Conservation (phyloP, 1,140 invertebrate genomes). For the Bradynema listronoti region DNA sequence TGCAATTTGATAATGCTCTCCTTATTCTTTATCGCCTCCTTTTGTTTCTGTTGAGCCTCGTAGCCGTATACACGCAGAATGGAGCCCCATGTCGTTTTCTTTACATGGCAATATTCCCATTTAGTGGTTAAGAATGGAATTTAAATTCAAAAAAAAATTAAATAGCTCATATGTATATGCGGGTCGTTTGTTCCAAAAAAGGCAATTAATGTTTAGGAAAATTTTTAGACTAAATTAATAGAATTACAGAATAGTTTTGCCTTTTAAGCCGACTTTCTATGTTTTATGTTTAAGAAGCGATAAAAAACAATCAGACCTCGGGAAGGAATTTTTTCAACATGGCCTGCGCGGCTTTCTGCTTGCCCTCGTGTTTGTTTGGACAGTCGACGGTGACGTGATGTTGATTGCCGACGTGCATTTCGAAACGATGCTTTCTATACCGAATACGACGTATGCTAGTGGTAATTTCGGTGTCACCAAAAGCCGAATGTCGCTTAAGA, state of each 20-base stretch:
- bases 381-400: constrained; percentile 69
- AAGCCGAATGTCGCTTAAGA: constrained; percentile 71
- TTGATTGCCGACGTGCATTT: constrained; percentile 79
- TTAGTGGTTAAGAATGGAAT: too few species aligned
- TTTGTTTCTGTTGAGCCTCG: constrained; percentile 79
- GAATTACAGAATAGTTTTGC: too few species aligned
- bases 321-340: constrained; percentile 84
- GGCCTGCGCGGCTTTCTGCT: constrained; percentile 88
- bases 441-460: constrained; percentile 80
- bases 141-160: too few species aligned
- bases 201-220: too few species aligned
- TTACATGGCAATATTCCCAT: constrained; percentile 58
- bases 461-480: constrained; percentile 77
- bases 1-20: constrained; percentile 43
- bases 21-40: constrained; percentile 72
- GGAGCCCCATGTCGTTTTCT: constrained; percentile 88
- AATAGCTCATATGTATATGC: too few species aligned
- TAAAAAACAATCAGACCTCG: constrained; percentile 17
- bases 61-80: constrained; percentile 84
- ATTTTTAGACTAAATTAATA: too few species aligned
- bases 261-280: too few species aligned
- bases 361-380: constrained; percentile 93
- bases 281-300: too few species aligned
- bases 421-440: constrained; percentile 85
- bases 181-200: neutral